These are phyloP conservation scores for Acanthosepion esculentum DNA, from an alignment of 2,888 invertebrate species.

Conservation along the genomic window DNA sequence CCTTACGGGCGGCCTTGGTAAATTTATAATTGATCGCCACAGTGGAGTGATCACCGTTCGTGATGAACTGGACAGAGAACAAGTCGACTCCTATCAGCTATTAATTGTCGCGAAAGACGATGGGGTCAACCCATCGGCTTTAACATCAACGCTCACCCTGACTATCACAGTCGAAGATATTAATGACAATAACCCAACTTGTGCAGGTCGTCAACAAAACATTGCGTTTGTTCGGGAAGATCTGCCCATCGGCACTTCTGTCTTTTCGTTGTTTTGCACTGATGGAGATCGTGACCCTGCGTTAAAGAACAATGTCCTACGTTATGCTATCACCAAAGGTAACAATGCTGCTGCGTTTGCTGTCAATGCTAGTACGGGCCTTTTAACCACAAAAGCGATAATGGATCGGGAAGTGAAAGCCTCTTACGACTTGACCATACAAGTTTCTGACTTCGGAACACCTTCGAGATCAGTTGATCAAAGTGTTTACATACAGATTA, in stretches of 20 bases:
- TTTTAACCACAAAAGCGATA: constrained; percentile 51
- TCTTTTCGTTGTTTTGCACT: constrained; percentile 54
- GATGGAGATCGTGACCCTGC: constrained; percentile 55
- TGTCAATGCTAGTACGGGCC: constrained; percentile 57
- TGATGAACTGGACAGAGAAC: constrained; percentile 59
- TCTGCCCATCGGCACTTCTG: constrained; percentile 50
- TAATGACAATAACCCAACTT: constrained; percentile 68
- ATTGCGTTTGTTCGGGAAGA: constrained; percentile 46
- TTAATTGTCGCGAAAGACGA: constrained; percentile 55
- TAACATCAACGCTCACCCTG: constrained; percentile 59
- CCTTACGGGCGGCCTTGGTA: constrained; percentile 51
- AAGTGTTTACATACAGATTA: background rate
- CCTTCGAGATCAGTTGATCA: background rate
- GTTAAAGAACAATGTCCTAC: constrained; percentile 57
- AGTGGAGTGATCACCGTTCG: constrained; percentile 57
- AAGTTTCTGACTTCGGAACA: constrained; percentile 2
- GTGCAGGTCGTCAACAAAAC: background rate
- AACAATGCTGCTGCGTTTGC: constrained; percentile 57
- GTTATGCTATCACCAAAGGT: constrained; percentile 52
- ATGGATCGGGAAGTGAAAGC: constrained; percentile 63
- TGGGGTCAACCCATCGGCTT: constrained; percentile 10
- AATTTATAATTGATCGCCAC: constrained; percentile 56
- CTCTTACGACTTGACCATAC: constrained; percentile 55
- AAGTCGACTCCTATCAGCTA: constrained; percentile 54
- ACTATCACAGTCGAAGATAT: constrained; percentile 67